phyloP scores from a whole-genome alignment of 2,113 vertebrate genomes.

The Malurus alboscapulatus region DNA sequence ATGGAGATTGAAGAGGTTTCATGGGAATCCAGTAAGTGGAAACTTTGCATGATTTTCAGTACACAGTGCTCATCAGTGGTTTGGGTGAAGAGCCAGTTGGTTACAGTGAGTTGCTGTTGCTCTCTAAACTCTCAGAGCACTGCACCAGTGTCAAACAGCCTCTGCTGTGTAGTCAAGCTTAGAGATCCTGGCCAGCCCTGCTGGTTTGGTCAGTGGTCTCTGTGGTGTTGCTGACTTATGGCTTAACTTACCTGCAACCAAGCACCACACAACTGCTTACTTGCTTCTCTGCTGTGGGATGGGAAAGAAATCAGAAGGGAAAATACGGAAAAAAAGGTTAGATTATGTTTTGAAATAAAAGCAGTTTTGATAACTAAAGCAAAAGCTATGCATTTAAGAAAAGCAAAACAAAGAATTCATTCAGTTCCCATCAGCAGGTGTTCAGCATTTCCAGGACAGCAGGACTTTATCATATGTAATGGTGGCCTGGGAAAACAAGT shows the following conservation, averaged over 20 bases:
- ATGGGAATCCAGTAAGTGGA: slow-evolving; percentile 70
- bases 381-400: too few relatives aligned
- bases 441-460: background rate
- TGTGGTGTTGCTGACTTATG: background rate
- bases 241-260: background rate
- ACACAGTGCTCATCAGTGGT: background rate
- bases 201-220: background rate
- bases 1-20: slow-evolving; percentile 14
- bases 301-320: background rate
- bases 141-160: background rate
- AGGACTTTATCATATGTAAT: background rate
- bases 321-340: background rate
- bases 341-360: background rate
- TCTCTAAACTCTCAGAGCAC: background rate
- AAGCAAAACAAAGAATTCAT: background rate
- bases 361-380: background rate
- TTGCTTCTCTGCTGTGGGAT: background rate
- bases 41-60: background rate
- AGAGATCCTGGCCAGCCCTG: background rate
- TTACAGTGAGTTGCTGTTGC: background rate
- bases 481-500: background rate
- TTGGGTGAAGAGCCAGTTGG: background rate
- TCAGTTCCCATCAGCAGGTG: background rate
- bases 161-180: background rate
- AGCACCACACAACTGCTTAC: background rate